Evolutionary conservation across 2,797 vertebrate species (phyloP).

Genomic region (Dryobates pubescens): DNA sequence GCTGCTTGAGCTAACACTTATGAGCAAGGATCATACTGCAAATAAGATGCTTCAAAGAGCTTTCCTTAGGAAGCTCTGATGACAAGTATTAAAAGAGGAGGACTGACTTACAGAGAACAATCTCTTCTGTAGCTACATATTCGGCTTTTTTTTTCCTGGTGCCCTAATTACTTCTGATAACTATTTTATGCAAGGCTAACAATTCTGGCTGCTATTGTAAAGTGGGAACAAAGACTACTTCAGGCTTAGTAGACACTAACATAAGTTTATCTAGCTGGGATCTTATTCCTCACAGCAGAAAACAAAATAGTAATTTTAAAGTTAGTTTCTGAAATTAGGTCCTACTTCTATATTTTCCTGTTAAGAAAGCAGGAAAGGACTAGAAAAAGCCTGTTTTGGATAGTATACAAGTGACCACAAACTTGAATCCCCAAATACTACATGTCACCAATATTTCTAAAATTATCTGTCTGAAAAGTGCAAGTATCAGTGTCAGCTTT

Average conservation of each 20-base stretch:
- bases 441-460: not conserved
- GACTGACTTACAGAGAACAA: not conserved
- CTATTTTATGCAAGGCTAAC: constrained; percentile 21
- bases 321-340: not conserved
- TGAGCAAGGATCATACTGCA: not conserved
- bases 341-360: not conserved
- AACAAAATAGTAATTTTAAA: not conserved
- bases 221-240: not conserved
- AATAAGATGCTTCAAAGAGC: not conserved
- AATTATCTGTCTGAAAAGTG: not conserved
- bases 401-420: not conserved
- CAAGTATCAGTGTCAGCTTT: not conserved
- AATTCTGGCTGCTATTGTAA: not conserved
- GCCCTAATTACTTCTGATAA: constrained; percentile 30
- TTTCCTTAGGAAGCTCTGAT: not conserved
- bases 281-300: not conserved
- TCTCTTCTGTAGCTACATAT: not conserved
- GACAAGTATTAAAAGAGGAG: not conserved
- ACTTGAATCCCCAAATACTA: not conserved
- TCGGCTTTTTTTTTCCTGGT: not conserved
- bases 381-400: not conserved
- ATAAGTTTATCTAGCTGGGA: not conserved
- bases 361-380: not conserved
- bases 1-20: not conserved
- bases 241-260: not conserved